Conservation (phyloP, 2,797 vertebrate genomes). For the Enteromius argenteus region DNA sequence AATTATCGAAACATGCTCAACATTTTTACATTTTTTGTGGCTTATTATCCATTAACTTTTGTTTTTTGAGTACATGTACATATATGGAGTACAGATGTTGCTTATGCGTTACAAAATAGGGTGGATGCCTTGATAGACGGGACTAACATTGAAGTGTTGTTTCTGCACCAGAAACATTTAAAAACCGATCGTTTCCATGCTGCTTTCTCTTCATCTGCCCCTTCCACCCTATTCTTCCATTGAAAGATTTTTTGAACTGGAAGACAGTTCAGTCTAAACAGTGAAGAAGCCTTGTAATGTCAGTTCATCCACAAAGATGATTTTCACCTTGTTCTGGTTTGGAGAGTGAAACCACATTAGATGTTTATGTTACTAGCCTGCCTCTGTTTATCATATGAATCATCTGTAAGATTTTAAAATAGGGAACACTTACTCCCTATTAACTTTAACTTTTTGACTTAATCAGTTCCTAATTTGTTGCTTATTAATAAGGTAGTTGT, state of each 20-base stretch:
- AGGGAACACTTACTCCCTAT: no score
- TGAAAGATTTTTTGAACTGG: neutral
- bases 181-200: neutral
- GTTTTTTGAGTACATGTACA: neutral
- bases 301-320: slow-evolving; percentile 27
- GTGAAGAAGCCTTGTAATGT: slow-evolving; percentile 23
- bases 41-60: neutral
- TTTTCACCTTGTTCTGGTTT: neutral
- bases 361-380: slow-evolving; percentile 22
- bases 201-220: neutral
- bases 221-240: neutral
- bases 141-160: neutral
- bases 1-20: neutral
- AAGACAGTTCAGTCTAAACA: slow-evolving; percentile 29
- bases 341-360: slow-evolving; percentile 19
- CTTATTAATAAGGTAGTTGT: no score
- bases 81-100: neutral
- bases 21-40: neutral
- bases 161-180: neutral
- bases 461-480: no score
- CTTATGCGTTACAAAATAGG: neutral
- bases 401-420: no score
- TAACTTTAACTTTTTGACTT: no score
- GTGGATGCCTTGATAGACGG: neutral
- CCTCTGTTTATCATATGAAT: slow-evolving; percentile 9